Conservation (phyloP, 2,888 invertebrate genomes). For the Trachelus stipa region DNA sequence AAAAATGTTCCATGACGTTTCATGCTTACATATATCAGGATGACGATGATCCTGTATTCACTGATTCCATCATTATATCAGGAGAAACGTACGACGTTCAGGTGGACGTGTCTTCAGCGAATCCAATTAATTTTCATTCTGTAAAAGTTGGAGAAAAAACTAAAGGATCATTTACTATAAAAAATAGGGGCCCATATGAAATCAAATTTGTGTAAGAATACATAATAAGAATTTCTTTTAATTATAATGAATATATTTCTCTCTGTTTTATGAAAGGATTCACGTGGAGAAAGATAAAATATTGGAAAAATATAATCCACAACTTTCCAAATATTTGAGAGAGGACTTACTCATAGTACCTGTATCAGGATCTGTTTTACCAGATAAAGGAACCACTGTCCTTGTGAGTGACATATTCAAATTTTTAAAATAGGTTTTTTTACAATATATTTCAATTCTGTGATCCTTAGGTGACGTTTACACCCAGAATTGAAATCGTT, state of each 20-base stretch:
- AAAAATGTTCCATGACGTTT: constrained; percentile 28
- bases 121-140: constrained; percentile 71
- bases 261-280: constrained; percentile 29
- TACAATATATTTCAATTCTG: background rate
- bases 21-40: constrained; percentile 66
- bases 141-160: constrained; percentile 71
- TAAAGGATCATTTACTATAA: constrained; percentile 67
- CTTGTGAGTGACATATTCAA: constrained; percentile 29
- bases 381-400: constrained; percentile 37
- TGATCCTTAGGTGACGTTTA: constrained; percentile 36
- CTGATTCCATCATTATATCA: constrained; percentile 66
- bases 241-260: background rate
- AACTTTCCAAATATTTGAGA: constrained; percentile 30
- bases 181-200: constrained; percentile 72
- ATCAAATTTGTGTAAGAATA: constrained; percentile 69
- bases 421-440: background rate
- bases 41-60: constrained; percentile 66
- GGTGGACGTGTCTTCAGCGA: constrained; percentile 69
- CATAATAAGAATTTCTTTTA: background rate
- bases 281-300: constrained; percentile 33
- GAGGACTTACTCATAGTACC: constrained; percentile 46
- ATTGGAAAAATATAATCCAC: constrained; percentile 23
- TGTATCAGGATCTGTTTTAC: constrained; percentile 37
- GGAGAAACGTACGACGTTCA: constrained; percentile 74
- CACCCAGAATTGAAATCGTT: constrained; percentile 41